Evolutionary conservation across 1,140 invertebrate species (phyloP).

Genomic region (Leptestheria dahalacensis): DNA sequence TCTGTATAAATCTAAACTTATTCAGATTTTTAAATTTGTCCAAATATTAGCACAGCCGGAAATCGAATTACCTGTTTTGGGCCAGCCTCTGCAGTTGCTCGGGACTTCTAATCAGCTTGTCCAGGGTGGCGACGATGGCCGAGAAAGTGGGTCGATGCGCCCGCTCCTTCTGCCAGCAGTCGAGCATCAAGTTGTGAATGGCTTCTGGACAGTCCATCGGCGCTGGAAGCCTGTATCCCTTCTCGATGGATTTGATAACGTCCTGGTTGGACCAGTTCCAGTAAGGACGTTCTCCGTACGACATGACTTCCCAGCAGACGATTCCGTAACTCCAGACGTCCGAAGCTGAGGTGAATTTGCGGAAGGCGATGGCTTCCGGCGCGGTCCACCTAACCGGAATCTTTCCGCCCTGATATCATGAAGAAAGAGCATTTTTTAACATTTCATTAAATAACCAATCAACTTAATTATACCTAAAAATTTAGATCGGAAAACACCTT

Average conservation of each 20-base stretch:
- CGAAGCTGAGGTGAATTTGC: slow-evolving; percentile 94
- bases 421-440: too few relatives aligned
- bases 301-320: slow-evolving; percentile 98
- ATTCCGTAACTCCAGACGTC: slow-evolving; percentile 99
- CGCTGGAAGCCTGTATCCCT: slow-evolving; percentile 57
- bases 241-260: slow-evolving; percentile 97
- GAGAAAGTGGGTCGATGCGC: slow-evolving; percentile 89
- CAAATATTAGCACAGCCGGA: too few relatives aligned
- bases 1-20: too few relatives aligned
- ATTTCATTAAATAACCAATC: too few relatives aligned
- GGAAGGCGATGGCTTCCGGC: slow-evolving; percentile 94
- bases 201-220: slow-evolving; percentile 48
- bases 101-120: slow-evolving; percentile 85
- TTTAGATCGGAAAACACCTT: too few relatives aligned
- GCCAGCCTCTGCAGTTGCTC: slow-evolving; percentile 75
- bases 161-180: slow-evolving; percentile 97
- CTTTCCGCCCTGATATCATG: slow-evolving; percentile 96
- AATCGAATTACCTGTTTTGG: slow-evolving; percentile 65
- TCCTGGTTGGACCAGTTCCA: slow-evolving; percentile 99
- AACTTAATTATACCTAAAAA: too few relatives aligned
- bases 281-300: slow-evolving; percentile 95
- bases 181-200: slow-evolving; percentile 93
- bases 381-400: slow-evolving; percentile 99
- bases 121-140: slow-evolving; percentile 84
- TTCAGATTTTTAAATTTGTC: too few relatives aligned